These are phyloP conservation scores for Ianthella basta DNA, from an alignment of 37 sponge, comb jelly and placozoan species.

Conservation along the genomic window DNA sequence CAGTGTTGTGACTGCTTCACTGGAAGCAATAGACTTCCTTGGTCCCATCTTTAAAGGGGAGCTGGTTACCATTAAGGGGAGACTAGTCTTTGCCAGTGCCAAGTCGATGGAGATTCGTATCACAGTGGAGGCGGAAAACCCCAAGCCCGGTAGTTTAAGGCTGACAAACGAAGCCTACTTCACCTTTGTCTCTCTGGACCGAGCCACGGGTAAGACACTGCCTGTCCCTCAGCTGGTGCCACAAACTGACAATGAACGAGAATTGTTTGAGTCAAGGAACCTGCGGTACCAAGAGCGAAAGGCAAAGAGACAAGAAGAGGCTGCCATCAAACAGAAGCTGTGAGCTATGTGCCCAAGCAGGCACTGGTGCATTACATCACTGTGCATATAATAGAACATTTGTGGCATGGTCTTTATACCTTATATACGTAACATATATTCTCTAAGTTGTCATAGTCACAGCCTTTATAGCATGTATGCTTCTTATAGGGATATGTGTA, in stretches of 20 bases:
- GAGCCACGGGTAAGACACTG: constrained; percentile 37
- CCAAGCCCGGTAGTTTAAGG: constrained; percentile 34
- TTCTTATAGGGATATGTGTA: no score
- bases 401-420: no score
- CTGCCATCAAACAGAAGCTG: neutral
- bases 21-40: constrained; percentile 89
- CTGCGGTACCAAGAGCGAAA: constrained; percentile 58
- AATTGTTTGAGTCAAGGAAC: constrained; percentile 58
- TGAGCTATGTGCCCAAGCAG: neutral
- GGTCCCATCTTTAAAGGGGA: constrained; percentile 72
- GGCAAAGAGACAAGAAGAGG: constrained; percentile 39
- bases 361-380: neutral
- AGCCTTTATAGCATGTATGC: no score
- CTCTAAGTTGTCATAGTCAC: no score
- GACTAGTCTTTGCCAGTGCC: constrained; percentile 61
- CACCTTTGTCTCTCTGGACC: constrained; percentile 82
- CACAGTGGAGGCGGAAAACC: constrained; percentile 63
- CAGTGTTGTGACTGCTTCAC: constrained; percentile 75
- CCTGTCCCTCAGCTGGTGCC: constrained; percentile 63
- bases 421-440: no score
- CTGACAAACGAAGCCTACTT: constrained; percentile 80
- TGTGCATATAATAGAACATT: no score
- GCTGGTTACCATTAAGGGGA: constrained; percentile 71
- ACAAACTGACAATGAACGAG: constrained; percentile 51
- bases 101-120: constrained; percentile 75